These are phyloP conservation scores for Eurystomus glaucurus DNA, from an alignment of 2,797 vertebrate genomes.

Conservation along the genomic window DNA sequence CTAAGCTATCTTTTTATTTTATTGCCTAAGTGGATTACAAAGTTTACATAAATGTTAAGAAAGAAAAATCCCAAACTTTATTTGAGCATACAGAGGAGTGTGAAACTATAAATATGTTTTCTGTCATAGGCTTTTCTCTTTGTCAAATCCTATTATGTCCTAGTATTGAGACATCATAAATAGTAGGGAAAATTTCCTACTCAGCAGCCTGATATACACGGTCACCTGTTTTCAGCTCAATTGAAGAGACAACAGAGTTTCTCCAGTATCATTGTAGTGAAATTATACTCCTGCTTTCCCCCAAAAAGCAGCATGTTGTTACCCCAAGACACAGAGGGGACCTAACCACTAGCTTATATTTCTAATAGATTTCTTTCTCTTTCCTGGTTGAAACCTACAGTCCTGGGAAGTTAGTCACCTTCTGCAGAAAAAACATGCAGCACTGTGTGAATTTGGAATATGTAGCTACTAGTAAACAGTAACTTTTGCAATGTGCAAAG, in stretches of 20 bases:
- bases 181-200: not conserved
- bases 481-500: not conserved
- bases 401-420: not conserved
- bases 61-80: not conserved
- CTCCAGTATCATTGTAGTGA: not conserved
- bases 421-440: not conserved
- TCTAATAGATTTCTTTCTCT: not conserved
- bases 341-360: not conserved
- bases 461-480: not conserved
- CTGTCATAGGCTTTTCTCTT: not conserved
- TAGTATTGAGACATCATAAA: not conserved
- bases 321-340: not conserved
- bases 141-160: not conserved
- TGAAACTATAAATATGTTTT: not conserved
- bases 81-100: not conserved
- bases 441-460: not conserved
- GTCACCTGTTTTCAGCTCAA: not conserved
- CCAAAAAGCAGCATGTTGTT: not conserved
- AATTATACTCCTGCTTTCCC: not conserved
- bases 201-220: not conserved
- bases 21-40: not conserved
- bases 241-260: not conserved
- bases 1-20: not conserved
- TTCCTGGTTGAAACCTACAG: not conserved
- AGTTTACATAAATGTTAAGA: not conserved